These are phyloP conservation scores for Serrognathus titanus DNA, from an alignment of 2,888 invertebrate genomes.

Conservation along the genomic window DNA sequence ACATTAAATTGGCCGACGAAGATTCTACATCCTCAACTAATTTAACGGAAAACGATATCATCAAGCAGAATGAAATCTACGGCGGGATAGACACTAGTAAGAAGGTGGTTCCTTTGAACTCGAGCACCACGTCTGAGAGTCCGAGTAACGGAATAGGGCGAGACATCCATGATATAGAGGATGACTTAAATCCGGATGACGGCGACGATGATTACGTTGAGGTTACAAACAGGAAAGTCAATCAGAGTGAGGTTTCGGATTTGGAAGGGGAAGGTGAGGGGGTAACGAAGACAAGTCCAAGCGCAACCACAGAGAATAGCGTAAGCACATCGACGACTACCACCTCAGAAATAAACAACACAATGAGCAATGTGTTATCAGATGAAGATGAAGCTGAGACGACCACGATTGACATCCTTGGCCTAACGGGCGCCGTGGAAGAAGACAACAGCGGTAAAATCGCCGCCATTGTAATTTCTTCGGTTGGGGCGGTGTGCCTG, in stretches of 20 bases:
- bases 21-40: background rate
- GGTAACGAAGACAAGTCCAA: background rate
- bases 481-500: slow-evolving; percentile 74
- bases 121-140: background rate
- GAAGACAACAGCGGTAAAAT: slow-evolving; percentile 63
- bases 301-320: too few species aligned
- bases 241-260: background rate
- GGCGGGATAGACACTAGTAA: background rate
- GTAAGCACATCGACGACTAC: too few species aligned
- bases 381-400: slow-evolving; percentile 30
- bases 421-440: slow-evolving; percentile 18
- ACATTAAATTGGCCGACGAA: background rate
- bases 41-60: slow-evolving; percentile 5
- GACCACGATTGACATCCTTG: slow-evolving; percentile 39
- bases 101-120: background rate
- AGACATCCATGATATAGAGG: slow-evolving; percentile 6
- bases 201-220: slow-evolving; percentile 8
- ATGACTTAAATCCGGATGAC: slow-evolving; percentile 4
- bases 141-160: slow-evolving; percentile 5
- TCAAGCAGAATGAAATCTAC: slow-evolving; percentile 13
- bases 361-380: background rate
- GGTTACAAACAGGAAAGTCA: background rate
- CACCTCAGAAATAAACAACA: background rate
- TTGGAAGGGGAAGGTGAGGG: background rate
- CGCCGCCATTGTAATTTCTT: slow-evolving; percentile 77